A percentile compares a stretch with the other conserved stretches of the same genome.
Conservation (phyloP, 2,888 invertebrate genomes). For the Zeuzera pyrina region DNA sequence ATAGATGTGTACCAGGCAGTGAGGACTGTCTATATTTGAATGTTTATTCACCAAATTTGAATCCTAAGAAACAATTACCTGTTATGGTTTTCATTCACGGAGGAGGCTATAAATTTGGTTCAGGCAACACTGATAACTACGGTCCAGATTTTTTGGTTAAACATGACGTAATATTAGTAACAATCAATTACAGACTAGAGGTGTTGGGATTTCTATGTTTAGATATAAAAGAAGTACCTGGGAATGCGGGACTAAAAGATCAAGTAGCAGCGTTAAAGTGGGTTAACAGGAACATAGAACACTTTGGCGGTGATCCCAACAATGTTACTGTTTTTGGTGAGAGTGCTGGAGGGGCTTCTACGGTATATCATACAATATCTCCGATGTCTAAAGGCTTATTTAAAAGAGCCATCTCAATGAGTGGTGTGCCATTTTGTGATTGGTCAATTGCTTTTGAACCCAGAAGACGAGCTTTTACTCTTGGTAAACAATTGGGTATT, state of each 20-base stretch:
- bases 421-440: constrained; percentile 31
- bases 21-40: constrained; percentile 41
- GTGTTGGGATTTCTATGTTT: constrained; percentile 37
- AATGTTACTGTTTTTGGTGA: constrained; percentile 38
- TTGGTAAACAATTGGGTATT: constrained; percentile 32
- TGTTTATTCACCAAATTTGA: constrained; percentile 31
- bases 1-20: constrained; percentile 19
- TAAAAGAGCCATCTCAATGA: constrained; percentile 29
- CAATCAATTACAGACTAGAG: constrained; percentile 40
- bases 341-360: constrained; percentile 32
- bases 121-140: constrained; percentile 26
- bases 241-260: constrained; percentile 44
- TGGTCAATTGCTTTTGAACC: constrained; percentile 30
- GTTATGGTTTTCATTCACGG: constrained; percentile 44
- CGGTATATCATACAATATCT: constrained; percentile 26
- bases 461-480: constrained; percentile 26
- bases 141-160: constrained; percentile 37
- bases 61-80: constrained; percentile 19
- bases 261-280: constrained; percentile 38
- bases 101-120: constrained; percentile 32
- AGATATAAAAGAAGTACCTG: constrained; percentile 35
- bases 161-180: constrained; percentile 33
- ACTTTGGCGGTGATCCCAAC: constrained; percentile 33
- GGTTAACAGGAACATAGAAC: constrained; percentile 31
- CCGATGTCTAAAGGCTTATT: constrained; percentile 35